Percentiles rank a stretch among this genome's conserved stretches.
Conservation (phyloP, 2,113 vertebrate genomes). For the Hippocampus mohnikei region DNA sequence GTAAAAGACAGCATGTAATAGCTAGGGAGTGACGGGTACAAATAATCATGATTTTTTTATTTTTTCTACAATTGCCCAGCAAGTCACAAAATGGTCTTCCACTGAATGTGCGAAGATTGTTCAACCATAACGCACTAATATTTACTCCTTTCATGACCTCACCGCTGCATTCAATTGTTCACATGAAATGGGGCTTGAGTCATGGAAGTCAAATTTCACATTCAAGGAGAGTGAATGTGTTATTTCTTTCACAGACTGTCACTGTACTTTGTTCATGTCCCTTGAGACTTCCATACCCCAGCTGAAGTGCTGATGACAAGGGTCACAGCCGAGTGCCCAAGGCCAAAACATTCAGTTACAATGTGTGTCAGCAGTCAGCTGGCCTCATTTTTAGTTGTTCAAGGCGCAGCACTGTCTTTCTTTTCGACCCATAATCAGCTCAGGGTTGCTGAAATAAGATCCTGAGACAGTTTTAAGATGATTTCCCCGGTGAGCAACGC, state of each 20-base stretch:
- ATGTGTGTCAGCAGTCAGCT: conserved; percentile 5
- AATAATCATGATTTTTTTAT: too few relatives aligned
- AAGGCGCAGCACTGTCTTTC: background rate
- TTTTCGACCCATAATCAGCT: conserved; percentile 12
- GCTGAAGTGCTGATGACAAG: conserved; percentile 17
- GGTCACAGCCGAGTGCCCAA: conserved; percentile 19
- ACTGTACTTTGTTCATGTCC: conserved; percentile 33
- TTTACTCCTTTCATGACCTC: background rate
- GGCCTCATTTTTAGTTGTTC: conserved; percentile 4
- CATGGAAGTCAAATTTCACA: background rate
- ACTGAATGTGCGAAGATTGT: background rate
- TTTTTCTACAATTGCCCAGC: background rate
- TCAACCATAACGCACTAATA: background rate
- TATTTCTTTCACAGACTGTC: conserved; percentile 30
- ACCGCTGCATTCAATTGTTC: background rate
- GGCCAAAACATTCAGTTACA: conserved; percentile 29
- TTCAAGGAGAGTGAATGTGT: conserved; percentile 8
- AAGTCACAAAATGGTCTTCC: background rate
- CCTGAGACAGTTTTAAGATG: background rate
- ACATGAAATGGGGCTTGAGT: background rate
- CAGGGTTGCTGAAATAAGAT: background rate
- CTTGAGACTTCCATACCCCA: conserved; percentile 23
- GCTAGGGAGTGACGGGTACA: too few relatives aligned
- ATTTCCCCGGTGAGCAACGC: background rate
- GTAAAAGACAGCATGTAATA: too few relatives aligned